phyloP scores from a whole-genome alignment of 2,888 invertebrate species.

The Drosophila sordidula region DNA sequence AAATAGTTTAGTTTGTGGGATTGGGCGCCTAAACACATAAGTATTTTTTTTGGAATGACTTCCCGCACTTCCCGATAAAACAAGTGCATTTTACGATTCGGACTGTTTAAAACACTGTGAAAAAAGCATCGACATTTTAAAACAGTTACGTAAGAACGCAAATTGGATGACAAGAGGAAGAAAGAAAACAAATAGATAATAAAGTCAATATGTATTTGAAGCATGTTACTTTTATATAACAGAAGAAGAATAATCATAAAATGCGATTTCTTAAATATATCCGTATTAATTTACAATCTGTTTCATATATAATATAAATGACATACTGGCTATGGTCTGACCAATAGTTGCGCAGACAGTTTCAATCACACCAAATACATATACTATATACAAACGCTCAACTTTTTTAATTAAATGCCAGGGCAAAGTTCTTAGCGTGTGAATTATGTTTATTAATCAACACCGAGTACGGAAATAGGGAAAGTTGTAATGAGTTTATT shows the following conservation, averaged over 20 bases:
- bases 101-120: no score
- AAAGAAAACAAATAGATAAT: no score
- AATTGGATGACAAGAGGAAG: no score
- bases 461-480: conserved; percentile 39
- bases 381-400: conserved; percentile 19
- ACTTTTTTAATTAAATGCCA: conserved; percentile 63
- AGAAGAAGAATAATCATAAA: background rate
- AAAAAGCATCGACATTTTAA: no score
- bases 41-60: no score
- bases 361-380: conserved; percentile 25
- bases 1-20: no score
- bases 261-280: background rate
- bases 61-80: no score
- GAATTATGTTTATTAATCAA: conserved; percentile 53
- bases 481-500: conserved; percentile 80
- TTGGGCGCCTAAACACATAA: no score
- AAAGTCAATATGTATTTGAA: no score
- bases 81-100: no score
- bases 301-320: background rate
- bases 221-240: no score
- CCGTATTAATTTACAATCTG: background rate
- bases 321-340: background rate
- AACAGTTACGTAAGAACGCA: no score
- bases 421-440: conserved; percentile 25
- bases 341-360: background rate